phyloP scores from a whole-genome alignment of 2,113 vertebrate species.

The Procavia capensis region DNA sequence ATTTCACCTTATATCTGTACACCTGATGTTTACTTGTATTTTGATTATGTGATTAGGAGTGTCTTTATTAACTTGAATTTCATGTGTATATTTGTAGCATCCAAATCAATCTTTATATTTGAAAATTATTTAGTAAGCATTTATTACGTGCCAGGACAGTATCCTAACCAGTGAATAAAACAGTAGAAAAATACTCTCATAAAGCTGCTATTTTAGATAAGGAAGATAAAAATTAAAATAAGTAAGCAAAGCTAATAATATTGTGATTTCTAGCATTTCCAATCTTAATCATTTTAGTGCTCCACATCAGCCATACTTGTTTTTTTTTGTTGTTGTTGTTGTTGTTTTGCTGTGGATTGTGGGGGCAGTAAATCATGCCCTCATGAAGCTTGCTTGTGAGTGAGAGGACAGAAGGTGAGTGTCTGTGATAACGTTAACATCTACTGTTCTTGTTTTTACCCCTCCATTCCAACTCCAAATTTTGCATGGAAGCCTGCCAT shows the following conservation, averaged over 20 bases:
- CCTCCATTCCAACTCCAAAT: background rate
- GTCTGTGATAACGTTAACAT: background rate
- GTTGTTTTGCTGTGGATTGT: too few species aligned
- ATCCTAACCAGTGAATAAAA: background rate
- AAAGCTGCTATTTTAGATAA: slow-evolving; percentile 13
- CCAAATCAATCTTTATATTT: background rate
- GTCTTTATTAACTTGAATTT: background rate
- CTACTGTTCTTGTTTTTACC: background rate
- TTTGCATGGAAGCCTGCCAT: background rate
- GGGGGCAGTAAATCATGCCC: background rate
- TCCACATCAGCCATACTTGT: background rate
- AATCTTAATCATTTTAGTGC: background rate
- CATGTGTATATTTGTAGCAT: background rate
- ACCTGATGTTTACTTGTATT: background rate
- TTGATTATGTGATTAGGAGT: background rate
- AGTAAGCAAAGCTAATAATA: background rate
- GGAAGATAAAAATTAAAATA: background rate
- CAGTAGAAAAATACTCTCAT: background rate
- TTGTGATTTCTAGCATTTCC: background rate
- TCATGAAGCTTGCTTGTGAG: background rate
- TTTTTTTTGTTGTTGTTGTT: too few species aligned
- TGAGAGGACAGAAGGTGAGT: background rate
- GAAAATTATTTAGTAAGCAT: slow-evolving; percentile 3
- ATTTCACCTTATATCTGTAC: background rate
- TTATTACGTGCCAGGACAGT: background rate